Conservation (phyloP, 2,113 vertebrate species). For the Mobula hypostoma region DNA sequence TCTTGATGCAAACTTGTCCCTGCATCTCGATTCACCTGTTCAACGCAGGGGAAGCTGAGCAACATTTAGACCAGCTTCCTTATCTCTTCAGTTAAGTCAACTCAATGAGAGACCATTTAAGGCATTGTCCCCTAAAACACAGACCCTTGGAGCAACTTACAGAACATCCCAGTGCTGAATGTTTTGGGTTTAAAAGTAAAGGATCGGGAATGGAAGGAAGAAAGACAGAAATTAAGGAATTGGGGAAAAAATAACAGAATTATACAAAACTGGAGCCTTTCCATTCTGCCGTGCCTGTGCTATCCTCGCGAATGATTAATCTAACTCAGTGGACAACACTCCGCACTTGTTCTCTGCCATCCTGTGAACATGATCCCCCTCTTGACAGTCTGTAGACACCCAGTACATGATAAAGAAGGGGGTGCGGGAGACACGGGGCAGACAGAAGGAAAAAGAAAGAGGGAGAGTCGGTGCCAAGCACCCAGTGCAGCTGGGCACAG, state of each 20-base stretch:
- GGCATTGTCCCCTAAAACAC: neutral
- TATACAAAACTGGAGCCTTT: too few species aligned
- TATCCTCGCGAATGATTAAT: too few species aligned
- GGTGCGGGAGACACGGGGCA: neutral
- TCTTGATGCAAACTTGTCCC: neutral
- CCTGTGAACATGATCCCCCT: neutral
- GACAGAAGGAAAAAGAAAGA: neutral
- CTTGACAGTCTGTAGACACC: neutral
- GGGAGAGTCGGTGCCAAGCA: neutral
- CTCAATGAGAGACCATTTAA: neutral
- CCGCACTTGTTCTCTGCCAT: neutral
- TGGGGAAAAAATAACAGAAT: neutral
- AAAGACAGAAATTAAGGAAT: neutral
- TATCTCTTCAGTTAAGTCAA: too few species aligned
- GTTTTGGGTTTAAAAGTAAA: neutral
- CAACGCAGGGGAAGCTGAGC: neutral
- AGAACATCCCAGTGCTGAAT: neutral
- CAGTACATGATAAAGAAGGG: neutral
- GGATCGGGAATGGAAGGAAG: neutral
- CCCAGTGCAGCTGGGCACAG: neutral
- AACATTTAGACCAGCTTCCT: neutral
- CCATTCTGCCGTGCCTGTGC: neutral
- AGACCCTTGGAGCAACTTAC: neutral
- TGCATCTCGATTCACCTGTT: neutral
- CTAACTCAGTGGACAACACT: neutral